A percentile compares a stretch with the other conserved stretches of the same genome.
phyloP scores from a whole-genome alignment of 1,140 invertebrate species.

The Pseudobourletiella spinata region DNA sequence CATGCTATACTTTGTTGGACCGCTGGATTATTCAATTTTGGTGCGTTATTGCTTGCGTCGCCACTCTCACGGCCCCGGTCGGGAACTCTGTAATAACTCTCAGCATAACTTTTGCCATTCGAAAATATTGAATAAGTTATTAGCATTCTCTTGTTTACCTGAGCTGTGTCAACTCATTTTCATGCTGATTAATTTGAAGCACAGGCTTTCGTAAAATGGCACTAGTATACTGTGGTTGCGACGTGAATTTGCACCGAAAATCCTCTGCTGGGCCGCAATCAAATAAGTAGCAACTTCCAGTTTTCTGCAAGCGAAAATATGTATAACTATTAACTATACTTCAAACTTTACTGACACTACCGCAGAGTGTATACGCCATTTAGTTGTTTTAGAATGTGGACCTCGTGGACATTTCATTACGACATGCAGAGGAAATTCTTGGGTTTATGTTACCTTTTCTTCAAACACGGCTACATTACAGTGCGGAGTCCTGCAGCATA shows the following conservation, averaged over 20 bases:
- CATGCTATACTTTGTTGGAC: too few relatives aligned
- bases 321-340: background rate
- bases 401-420: too few relatives aligned
- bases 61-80: too few relatives aligned
- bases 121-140: too few relatives aligned
- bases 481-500: conserved; percentile 73
- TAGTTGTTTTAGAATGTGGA: too few relatives aligned
- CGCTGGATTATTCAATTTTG: too few relatives aligned
- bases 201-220: conserved; percentile 54
- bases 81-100: too few relatives aligned
- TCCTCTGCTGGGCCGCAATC: conserved; percentile 78
- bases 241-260: conserved; percentile 86
- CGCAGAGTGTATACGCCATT: too few relatives aligned
- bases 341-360: too few relatives aligned
- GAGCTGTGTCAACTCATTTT: conserved; percentile 65
- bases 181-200: conserved; percentile 46
- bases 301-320: conserved; percentile 48
- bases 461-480: conserved; percentile 90
- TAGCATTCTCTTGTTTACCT: conserved; percentile 49
- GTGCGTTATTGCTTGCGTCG: too few relatives aligned
- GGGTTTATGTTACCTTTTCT: conserved; percentile 69
- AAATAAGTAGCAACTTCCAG: conserved; percentile 83
- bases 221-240: conserved; percentile 80
- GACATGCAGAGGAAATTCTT: too few relatives aligned
- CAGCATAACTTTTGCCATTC: too few relatives aligned